Evolutionary conservation across 2,113 vertebrate species (phyloP).

Genomic region (Tympanuchus pallidicinctus): DNA sequence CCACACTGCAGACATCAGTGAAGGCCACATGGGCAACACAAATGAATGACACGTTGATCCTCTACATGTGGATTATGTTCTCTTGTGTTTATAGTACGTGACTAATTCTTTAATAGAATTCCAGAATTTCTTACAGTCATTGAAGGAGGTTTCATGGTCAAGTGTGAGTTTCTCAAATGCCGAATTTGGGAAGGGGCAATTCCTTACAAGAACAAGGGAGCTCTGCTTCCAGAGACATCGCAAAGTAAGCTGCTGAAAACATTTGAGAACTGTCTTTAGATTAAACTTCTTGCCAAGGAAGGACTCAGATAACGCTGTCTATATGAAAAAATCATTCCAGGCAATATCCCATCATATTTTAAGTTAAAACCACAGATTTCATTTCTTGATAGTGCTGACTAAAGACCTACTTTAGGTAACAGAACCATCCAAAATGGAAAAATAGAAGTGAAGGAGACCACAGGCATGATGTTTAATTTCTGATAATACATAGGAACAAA

Average conservation of each 20-base stretch:
- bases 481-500: neutral
- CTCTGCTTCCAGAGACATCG: neutral
- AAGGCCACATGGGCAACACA: neutral
- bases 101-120: neutral
- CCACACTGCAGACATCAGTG: fast-evolving
- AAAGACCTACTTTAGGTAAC: constrained; percentile 9
- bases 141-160: neutral
- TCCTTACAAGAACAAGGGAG: neutral
- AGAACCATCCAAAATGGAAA: neutral
- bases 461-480: neutral
- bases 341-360: constrained; percentile 39
- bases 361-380: constrained; percentile 31
- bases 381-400: constrained; percentile 28
- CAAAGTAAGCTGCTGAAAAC: constrained; percentile 17
- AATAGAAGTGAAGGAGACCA: neutral
- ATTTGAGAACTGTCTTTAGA: constrained; percentile 41
- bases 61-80: neutral
- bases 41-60: fast-evolving
- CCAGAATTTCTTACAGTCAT: neutral
- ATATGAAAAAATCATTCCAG: constrained; percentile 51
- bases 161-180: neutral
- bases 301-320: constrained; percentile 53
- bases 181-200: neutral
- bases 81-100: neutral
- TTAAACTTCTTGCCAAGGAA: constrained; percentile 53